Percentiles rank a stretch among this genome's conserved stretches.
Evolutionary conservation across 2,113 vertebrate species (phyloP).

Genomic region (Trichomycterus rosablanca): DNA sequence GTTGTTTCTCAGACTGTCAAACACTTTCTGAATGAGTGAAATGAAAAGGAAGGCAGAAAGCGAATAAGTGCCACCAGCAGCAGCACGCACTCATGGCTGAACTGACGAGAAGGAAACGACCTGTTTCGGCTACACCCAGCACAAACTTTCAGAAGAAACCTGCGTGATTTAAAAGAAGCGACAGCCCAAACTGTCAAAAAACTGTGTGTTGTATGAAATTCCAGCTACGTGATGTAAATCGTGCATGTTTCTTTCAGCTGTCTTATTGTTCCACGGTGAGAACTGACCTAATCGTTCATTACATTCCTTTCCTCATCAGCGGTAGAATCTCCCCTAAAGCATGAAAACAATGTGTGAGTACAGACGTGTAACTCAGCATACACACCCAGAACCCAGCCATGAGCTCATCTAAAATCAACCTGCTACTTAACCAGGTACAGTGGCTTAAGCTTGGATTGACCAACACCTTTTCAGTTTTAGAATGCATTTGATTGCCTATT

Average conservation of each 20-base stretch:
- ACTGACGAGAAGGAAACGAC: neutral
- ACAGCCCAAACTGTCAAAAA: neutral
- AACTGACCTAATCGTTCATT: neutral
- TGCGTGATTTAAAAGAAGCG: too few species aligned
- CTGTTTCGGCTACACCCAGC: neutral
- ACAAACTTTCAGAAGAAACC: neutral
- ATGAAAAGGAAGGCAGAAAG: neutral
- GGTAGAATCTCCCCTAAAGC: slow-evolving; percentile 4
- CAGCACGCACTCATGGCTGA: slow-evolving; percentile 11
- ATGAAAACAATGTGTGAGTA: neutral
- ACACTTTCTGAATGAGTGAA: neutral
- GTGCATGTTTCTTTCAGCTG: neutral
- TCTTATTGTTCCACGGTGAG: slow-evolving; percentile 1
- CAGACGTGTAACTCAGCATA: neutral
- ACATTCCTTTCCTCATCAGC: neutral
- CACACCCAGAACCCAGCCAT: slow-evolving; percentile 1
- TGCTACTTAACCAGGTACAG: neutral
- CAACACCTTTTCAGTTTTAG: too few species aligned
- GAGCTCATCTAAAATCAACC: neutral
- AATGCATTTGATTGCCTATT: too few species aligned
- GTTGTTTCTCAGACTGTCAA: neutral
- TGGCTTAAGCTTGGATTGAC: neutral
- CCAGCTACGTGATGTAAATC: neutral
- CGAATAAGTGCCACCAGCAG: neutral
- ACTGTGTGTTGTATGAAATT: neutral